These are phyloP conservation scores for Lagocephalus sceleratus DNA, from an alignment of 2,797 vertebrate genomes.

Conservation along the genomic window DNA sequence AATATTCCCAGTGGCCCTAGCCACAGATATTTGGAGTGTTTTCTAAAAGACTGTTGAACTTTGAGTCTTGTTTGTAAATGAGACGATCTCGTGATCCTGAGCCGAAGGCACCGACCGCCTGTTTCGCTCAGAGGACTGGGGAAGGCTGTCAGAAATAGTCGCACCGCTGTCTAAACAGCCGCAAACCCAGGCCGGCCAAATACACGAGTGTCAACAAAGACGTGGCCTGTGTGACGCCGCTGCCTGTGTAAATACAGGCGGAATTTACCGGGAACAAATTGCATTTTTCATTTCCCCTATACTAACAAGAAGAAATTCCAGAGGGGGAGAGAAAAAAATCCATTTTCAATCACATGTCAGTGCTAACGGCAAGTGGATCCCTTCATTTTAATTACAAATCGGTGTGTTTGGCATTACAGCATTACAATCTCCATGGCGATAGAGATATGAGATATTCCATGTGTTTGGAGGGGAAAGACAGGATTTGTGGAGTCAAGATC, in stretches of 20 bases:
- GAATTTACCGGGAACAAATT: constrained; percentile 29
- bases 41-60: too few species aligned
- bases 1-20: too few species aligned
- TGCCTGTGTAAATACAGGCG: constrained; percentile 51
- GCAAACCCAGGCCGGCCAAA: constrained; percentile 10
- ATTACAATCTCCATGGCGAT: constrained; percentile 11
- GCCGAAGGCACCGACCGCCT: too few species aligned
- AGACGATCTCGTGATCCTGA: too few species aligned
- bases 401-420: constrained; percentile 4
- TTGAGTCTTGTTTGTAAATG: too few species aligned
- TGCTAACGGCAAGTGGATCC: constrained; percentile 21
- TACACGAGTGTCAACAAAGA: constrained; percentile 30
- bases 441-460: not conserved
- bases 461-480: not conserved
- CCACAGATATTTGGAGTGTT: too few species aligned
- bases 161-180: constrained; percentile 38
- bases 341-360: constrained; percentile 35
- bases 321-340: constrained; percentile 12
- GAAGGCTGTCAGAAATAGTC: constrained; percentile 17
- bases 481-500: too few species aligned
- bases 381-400: constrained; percentile 36
- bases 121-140: too few species aligned
- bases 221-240: constrained; percentile 11
- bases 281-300: constrained; percentile 15
- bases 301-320: constrained; percentile 28